These are phyloP conservation scores for Belgica antarctica DNA, from an alignment of 2,888 invertebrate species.

Conservation along the genomic window DNA sequence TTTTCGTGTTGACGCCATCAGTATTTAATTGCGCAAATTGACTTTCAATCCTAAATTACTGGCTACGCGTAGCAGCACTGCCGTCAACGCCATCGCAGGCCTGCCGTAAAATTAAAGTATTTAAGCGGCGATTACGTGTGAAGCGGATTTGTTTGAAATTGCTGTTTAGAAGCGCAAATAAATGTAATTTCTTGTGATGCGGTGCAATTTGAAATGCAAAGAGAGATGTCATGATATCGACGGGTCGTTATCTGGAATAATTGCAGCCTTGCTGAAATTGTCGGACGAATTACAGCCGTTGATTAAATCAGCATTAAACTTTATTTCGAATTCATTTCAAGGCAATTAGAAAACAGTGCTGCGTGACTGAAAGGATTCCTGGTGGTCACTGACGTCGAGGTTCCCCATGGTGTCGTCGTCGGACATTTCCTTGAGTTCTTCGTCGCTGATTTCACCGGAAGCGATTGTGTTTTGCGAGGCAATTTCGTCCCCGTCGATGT, in stretches of 20 bases:
- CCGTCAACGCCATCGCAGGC: neutral
- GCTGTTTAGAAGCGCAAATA: conserved; percentile 4
- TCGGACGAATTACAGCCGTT: neutral
- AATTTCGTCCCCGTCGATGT: conserved; percentile 18
- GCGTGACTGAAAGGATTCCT: conserved; percentile 2
- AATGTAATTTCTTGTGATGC: conserved; percentile 10
- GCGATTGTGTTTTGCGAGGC: conserved; percentile 27
- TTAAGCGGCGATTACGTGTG: neutral
- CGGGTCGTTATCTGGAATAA: conserved; percentile 14
- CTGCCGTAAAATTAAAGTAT: conserved; percentile 8
- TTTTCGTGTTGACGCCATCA: conserved; percentile 18
- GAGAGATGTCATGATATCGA: conserved; percentile 3
- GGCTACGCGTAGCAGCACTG: no score
- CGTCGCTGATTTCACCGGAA: neutral
- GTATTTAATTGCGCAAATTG: conserved; percentile 14
- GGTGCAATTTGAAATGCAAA: neutral
- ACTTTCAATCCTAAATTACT: neutral
- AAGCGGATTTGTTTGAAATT: neutral
- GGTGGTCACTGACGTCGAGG: neutral
- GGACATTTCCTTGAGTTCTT: conserved; percentile 7
- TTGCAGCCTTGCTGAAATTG: conserved; percentile 6
- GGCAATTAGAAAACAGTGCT: conserved; percentile 32
- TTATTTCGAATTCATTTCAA: conserved; percentile 2
- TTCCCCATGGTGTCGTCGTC: neutral
- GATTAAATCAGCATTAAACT: neutral